Percentiles rank a stretch among this genome's conserved stretches.
Evolutionary conservation across 2,888 invertebrate genomes (phyloP).

Genomic region (Halictus quadricinctus): DNA sequence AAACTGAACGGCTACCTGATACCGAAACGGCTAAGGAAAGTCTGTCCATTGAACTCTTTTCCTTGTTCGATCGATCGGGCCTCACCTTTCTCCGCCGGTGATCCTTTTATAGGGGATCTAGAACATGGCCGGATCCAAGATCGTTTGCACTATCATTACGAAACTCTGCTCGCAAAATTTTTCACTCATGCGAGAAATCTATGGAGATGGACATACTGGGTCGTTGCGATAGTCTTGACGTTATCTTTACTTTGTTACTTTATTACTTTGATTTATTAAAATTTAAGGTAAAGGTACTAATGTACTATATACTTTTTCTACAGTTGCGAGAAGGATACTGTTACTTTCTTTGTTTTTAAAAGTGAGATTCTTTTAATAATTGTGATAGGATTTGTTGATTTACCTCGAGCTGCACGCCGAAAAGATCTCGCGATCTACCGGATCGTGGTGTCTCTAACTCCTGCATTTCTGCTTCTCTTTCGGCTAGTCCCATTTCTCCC

Average conservation of each 20-base stretch:
- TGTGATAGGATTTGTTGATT: constrained; percentile 40
- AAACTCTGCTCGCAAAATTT: constrained; percentile 5
- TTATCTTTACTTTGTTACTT: no score
- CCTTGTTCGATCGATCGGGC: constrained; percentile 25
- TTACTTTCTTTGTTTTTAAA: not conserved
- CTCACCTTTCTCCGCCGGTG: constrained; percentile 42
- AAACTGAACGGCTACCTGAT: constrained; percentile 58
- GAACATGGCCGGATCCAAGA: constrained; percentile 1
- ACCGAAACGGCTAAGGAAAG: constrained; percentile 68
- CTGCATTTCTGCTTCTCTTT: constrained; percentile 77
- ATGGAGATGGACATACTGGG: no score
- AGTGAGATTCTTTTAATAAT: not conserved
- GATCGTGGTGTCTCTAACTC: constrained; percentile 80
- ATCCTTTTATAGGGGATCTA: not conserved
- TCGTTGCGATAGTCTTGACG: no score
- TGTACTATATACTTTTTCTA: not conserved
- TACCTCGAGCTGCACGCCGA: constrained; percentile 86
- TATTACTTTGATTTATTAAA: no score
- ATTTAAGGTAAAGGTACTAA: no score
- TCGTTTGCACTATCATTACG: not conserved
- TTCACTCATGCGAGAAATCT: not conserved
- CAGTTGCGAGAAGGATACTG: not conserved
- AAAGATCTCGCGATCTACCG: constrained; percentile 85
- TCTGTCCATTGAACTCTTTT: constrained; percentile 58
- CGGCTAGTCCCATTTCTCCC: constrained; percentile 79